Percentiles rank a stretch among this genome's conserved stretches.
phyloP scores from a whole-genome alignment of 1,140 invertebrate genomes.

The Luehdorfia chinensis region DNA sequence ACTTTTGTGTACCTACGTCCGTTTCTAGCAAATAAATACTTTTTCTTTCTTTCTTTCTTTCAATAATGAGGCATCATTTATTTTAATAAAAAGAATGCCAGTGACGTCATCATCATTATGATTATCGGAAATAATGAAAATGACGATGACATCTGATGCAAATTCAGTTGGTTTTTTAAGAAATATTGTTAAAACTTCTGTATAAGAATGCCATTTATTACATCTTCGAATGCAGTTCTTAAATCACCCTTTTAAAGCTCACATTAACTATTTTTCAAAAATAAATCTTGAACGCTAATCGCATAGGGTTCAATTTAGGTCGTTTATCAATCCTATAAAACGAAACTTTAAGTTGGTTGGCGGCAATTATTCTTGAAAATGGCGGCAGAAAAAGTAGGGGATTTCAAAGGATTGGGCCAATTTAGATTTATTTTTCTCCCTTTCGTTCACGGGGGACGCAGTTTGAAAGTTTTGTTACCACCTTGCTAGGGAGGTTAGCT shows the following conservation, averaged over 20 bases:
- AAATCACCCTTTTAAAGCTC: constrained; percentile 21
- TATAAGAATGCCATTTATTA: constrained; percentile 13
- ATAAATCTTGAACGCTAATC: background rate
- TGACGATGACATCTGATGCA: no score
- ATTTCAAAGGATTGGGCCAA: constrained; percentile 67
- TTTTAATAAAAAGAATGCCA: no score
- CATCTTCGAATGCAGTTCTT: constrained; percentile 15
- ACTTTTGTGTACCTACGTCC: no score
- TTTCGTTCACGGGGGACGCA: constrained; percentile 28
- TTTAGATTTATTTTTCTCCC: constrained; percentile 74
- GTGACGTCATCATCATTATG: no score
- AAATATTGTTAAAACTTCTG: no score
- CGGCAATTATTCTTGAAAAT: constrained; percentile 63
- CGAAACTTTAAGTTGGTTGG: constrained; percentile 37
- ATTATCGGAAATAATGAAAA: no score
- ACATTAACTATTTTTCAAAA: constrained; percentile 9
- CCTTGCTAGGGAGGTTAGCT: constrained; percentile 30
- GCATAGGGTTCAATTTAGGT: constrained; percentile 23
- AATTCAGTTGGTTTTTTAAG: no score
- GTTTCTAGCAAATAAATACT: no score
- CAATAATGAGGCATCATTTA: no score
- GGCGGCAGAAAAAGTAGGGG: constrained; percentile 63
- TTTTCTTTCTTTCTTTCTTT: no score
- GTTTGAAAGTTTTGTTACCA: constrained; percentile 47
- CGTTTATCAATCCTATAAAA: constrained; percentile 22